Percentiles rank a stretch among this genome's conserved stretches.
phyloP scores from a whole-genome alignment of 92 coral and sea anemone species.

The Parazoanthus swiftii region DNA sequence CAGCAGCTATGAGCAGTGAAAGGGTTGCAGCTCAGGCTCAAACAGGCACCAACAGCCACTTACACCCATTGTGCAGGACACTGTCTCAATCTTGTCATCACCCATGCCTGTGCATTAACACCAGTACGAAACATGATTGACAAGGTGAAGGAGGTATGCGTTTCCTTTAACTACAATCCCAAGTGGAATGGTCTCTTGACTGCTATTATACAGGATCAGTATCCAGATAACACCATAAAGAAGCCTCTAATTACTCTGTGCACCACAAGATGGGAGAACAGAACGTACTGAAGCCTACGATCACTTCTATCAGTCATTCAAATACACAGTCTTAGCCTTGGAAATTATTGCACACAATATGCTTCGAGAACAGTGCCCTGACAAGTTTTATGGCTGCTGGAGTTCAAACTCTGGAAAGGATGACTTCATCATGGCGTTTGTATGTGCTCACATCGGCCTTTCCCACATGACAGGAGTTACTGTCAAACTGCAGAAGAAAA shows the following conservation, averaged over 20 bases:
- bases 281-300: conserved; percentile 44
- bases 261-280: conserved; percentile 33
- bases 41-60: conserved; percentile 41
- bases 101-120: conserved; percentile 39
- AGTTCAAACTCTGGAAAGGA: conserved; percentile 41
- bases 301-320: conserved; percentile 46
- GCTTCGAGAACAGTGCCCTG: conserved; percentile 55
- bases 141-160: conserved; percentile 46
- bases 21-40: conserved; percentile 48
- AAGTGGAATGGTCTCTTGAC: conserved; percentile 51
- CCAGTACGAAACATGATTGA: conserved; percentile 38
- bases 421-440: conserved; percentile 36
- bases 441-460: conserved; percentile 28
- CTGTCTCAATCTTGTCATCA: conserved; percentile 40
- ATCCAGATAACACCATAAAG: conserved; percentile 52
- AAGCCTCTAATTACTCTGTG: conserved; percentile 52
- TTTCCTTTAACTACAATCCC: conserved; percentile 46
- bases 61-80: conserved; percentile 38
- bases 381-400: conserved; percentile 54
- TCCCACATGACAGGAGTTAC: conserved; percentile 51
- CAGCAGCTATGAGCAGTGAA: conserved; percentile 2
- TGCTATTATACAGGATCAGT: conserved; percentile 53
- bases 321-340: conserved; percentile 49
- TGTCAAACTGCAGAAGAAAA: conserved; percentile 53
- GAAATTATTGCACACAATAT: conserved; percentile 55